A percentile compares a stretch with the other conserved stretches of the same genome.
These are phyloP conservation scores for Ploceus nigricollis DNA, from an alignment of 2,113 vertebrate genomes.

Conservation along the genomic window DNA sequence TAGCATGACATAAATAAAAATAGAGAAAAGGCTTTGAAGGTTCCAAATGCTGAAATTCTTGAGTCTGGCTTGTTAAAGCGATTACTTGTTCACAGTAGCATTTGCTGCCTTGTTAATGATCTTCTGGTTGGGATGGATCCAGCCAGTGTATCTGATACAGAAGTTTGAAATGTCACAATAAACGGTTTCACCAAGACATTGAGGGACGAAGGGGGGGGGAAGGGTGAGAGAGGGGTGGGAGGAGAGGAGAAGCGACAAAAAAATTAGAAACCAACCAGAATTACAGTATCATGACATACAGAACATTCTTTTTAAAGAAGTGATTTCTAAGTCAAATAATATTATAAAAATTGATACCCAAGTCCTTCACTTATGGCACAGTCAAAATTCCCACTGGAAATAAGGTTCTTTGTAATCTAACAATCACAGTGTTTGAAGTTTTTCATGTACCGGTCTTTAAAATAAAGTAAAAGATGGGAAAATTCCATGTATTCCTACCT, in stretches of 20 bases:
- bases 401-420: background rate
- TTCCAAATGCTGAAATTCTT: background rate
- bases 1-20: background rate
- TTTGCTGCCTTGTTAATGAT: background rate
- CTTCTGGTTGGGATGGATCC: background rate
- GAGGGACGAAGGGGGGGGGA: fast-evolving
- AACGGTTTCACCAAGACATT: background rate
- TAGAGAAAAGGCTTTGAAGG: background rate
- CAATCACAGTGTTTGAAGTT: background rate
- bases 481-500: background rate
- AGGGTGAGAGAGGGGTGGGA: fast-evolving
- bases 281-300: fast-evolving
- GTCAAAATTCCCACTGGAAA: background rate
- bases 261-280: background rate
- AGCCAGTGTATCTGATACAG: background rate
- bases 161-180: background rate
- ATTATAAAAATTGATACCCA: background rate
- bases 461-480: background rate
- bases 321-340: background rate
- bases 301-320: background rate
- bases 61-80: background rate
- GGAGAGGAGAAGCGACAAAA: background rate
- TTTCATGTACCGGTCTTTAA: background rate
- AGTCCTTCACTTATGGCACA: background rate
- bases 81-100: background rate